A percentile compares a stretch with the other conserved stretches of the same genome.
These are phyloP conservation scores for Galerucella nymphaeae DNA, from an alignment of 2,888 invertebrate species.

Conservation along the genomic window DNA sequence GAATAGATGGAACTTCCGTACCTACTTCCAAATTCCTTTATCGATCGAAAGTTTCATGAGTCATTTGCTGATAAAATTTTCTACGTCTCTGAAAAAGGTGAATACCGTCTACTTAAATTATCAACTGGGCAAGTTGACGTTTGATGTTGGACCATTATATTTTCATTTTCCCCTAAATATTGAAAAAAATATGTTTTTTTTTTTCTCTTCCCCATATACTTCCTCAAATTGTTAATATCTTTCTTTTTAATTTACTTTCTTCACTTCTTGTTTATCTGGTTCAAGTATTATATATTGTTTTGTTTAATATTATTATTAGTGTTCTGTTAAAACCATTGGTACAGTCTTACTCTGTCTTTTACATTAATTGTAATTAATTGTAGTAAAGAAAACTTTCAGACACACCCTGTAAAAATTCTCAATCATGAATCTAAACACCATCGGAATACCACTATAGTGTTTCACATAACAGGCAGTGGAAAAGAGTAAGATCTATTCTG, in stretches of 20 bases:
- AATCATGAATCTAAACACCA: constrained; percentile 1
- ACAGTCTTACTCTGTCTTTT: too few relatives aligned
- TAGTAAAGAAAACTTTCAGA: too few relatives aligned
- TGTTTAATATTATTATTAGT: too few relatives aligned
- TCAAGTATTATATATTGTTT: too few relatives aligned
- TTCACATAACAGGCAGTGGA: constrained; percentile 41
- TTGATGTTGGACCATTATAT: not conserved
- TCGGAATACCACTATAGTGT: constrained; percentile 46
- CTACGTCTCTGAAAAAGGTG: not conserved
- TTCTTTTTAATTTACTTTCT: too few relatives aligned
- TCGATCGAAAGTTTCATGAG: not conserved
- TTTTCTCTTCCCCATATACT: too few relatives aligned
- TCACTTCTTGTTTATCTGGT: too few relatives aligned
- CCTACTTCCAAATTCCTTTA: not conserved
- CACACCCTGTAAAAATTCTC: not conserved
- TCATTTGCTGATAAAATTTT: not conserved
- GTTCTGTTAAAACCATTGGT: too few relatives aligned
- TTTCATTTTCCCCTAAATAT: not conserved
- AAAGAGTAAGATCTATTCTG: constrained; percentile 55
- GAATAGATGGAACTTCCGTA: not conserved
- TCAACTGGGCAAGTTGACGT: not conserved
- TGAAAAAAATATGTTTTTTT: too few relatives aligned
- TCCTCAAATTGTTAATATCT: too few relatives aligned
- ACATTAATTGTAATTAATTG: too few relatives aligned
- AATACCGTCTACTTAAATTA: not conserved